A percentile compares a stretch with the other conserved stretches of the same genome.
phyloP scores from a whole-genome alignment of 1,140 invertebrate genomes.

The Catajapyx aquilonaris region DNA sequence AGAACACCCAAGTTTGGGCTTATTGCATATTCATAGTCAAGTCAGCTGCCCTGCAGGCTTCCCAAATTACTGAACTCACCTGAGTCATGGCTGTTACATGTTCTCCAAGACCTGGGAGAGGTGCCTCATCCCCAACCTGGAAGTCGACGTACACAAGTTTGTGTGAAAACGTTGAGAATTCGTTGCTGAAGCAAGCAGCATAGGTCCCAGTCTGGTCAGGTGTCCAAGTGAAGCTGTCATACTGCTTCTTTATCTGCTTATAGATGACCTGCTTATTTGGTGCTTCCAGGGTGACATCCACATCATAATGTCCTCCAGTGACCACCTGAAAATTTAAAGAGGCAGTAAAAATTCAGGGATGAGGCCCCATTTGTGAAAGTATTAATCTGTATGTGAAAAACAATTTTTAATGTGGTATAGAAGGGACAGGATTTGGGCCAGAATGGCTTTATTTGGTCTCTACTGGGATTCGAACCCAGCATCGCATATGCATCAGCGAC shows the following conservation, averaged over 20 bases:
- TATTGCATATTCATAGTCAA: too few species aligned
- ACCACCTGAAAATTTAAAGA: slow-evolving; percentile 52
- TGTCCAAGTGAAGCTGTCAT: slow-evolving; percentile 75
- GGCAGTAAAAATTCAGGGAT: slow-evolving; percentile 1
- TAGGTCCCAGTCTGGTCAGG: slow-evolving; percentile 55
- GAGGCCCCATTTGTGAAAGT: neutral
- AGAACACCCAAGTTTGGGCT: too few species aligned
- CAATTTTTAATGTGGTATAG: neutral
- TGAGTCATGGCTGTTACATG: slow-evolving; percentile 88
- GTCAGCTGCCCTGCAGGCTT: too few species aligned
- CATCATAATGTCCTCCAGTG: slow-evolving; percentile 96
- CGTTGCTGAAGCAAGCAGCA: slow-evolving; percentile 92
- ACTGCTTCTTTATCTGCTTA: slow-evolving; percentile 79
- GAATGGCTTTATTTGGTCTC: neutral
- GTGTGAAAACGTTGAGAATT: slow-evolving; percentile 99
- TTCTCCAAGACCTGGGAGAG: slow-evolving; percentile 64
- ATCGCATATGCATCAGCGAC: neutral
- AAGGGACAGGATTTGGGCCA: neutral
- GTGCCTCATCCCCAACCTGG: slow-evolving; percentile 77
- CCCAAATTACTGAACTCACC: too few species aligned
- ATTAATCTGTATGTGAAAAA: slow-evolving; percentile 2
- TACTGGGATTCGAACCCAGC: neutral
- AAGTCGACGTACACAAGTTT: slow-evolving; percentile 99
- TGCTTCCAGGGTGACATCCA: slow-evolving; percentile 78
- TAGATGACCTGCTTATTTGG: slow-evolving; percentile 80